These are phyloP conservation scores for Typhlomys cinereus DNA, from an alignment of 2,113 vertebrate genomes.

Conservation along the genomic window DNA sequence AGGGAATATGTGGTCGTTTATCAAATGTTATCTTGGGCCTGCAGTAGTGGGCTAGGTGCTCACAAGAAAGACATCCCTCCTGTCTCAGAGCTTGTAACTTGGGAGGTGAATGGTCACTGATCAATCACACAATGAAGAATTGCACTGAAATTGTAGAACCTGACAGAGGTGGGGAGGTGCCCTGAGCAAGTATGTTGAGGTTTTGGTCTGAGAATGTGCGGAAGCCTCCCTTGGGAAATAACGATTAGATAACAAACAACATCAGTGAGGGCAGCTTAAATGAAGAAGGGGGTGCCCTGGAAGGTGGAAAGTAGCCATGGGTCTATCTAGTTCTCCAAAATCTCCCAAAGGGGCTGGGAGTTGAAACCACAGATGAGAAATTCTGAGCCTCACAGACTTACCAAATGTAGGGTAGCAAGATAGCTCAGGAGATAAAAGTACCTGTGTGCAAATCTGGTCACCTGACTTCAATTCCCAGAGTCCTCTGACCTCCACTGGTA, in stretches of 20 bases:
- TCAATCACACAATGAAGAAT: not conserved
- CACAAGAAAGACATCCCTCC: not conserved
- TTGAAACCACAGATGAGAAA: not conserved
- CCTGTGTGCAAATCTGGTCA: no score
- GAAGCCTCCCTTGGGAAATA: not conserved
- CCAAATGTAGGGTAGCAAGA: no score
- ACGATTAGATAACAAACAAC: not conserved
- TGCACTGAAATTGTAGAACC: not conserved
- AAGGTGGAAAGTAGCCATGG: not conserved
- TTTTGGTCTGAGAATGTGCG: not conserved
- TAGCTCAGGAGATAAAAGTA: no score
- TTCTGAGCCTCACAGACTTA: no score
- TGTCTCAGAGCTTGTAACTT: not conserved
- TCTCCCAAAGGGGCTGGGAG: not conserved
- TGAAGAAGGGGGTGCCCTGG: not conserved
- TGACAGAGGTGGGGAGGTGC: not conserved
- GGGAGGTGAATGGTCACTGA: not conserved
- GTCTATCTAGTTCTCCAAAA: not conserved
- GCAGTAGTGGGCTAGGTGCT: not conserved
- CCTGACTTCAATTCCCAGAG: no score
- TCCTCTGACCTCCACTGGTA: no score
- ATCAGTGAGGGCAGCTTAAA: not conserved
- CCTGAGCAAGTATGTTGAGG: not conserved
- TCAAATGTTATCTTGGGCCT: not conserved
- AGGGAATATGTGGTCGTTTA: not conserved